These are phyloP conservation scores for Stramonita haemastoma DNA, from an alignment of 2,888 invertebrate genomes.

Conservation along the genomic window DNA sequence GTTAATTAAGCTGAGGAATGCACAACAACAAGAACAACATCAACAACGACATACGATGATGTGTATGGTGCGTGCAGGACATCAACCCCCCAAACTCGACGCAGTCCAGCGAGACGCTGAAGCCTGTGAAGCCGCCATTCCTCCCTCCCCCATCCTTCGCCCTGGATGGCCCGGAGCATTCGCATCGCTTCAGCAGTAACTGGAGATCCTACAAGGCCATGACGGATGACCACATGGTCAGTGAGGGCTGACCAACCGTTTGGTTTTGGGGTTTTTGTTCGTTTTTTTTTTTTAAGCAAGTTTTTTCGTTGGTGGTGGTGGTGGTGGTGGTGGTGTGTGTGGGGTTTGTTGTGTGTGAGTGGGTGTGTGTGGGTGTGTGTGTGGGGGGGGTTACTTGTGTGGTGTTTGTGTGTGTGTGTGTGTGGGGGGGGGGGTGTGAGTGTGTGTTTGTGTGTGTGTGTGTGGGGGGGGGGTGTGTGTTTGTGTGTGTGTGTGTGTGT, in stretches of 20 bases:
- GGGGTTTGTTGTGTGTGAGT: too few species aligned
- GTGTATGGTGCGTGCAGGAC: slow-evolving; percentile 56
- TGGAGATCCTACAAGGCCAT: slow-evolving; percentile 49
- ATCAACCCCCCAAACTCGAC: slow-evolving; percentile 69
- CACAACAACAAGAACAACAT: too few species aligned
- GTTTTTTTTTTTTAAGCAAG: too few species aligned
- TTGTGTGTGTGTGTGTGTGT: background rate
- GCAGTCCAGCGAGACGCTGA: slow-evolving; percentile 70
- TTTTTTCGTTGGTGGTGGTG: too few species aligned
- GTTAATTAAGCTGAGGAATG: too few species aligned
- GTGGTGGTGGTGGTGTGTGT: too few species aligned
- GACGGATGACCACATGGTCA: slow-evolving; percentile 45
- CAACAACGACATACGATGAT: background rate
- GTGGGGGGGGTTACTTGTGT: too few species aligned
- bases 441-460: background rate
- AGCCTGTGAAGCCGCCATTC: slow-evolving; percentile 75
- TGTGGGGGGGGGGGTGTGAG: too few species aligned
- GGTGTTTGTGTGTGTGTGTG: background rate
- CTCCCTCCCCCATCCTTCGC: slow-evolving; percentile 73
- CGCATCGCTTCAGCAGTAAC: slow-evolving; percentile 46
- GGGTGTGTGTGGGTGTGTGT: too few species aligned
- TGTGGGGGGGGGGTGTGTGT: too few species aligned
- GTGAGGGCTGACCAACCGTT: background rate
- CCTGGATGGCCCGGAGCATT: slow-evolving; percentile 58
- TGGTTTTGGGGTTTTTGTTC: too few species aligned